Evolutionary conservation across 2,113 vertebrate genomes (phyloP), one percentile per base, ranked within the genome.

Genomic region (Mellivora capensis): DNA sequence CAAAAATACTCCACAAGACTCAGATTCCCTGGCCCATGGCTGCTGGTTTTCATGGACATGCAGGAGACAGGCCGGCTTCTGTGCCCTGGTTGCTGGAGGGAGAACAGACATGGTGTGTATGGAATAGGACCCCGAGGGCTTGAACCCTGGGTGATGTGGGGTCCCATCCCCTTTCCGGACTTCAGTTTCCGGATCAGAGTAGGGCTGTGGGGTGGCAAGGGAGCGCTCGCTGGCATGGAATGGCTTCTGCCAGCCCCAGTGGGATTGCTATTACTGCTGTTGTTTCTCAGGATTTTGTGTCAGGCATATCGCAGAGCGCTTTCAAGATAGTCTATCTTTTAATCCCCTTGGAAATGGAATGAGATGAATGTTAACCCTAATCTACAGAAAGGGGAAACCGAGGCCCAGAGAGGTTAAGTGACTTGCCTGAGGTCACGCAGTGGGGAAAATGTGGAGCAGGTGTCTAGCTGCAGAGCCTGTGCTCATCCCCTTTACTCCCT

Each of bases 1-100:
- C 52, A 52, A 42, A 59, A 62, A n/a, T 3, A 0, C 21, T 23
- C 31, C 87, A 25, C 27, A 10, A 4, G 37, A 10, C 21, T 44
- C 25, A 12, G 0, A 7, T 29, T 34, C 49, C 15, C 47, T 42
- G 1, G 20, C 47, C 39, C 11, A 0, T 1, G 0, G 34, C n/a
- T 79, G 25, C 54, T 2, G 54, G 34, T 39, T 27, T 47, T 44
- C 39, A 5, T 21, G 93, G 71, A 72, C 62, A 8, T 15, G 0
- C 42, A 74, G 72, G 31, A 74, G 44, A 4, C 0, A 7, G 72
- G 72, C 62, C 0, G 2, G 44, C 3, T 23, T 39, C 42, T 7
- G 0, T 13, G 69, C 31, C 21, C 49, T 12, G 69, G 15, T 42
- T 37, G 47, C 59, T 67, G 8, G 21, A 17, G 10, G 67, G 44